These are phyloP conservation scores for Muntiacus reevesi DNA, from an alignment of 2,113 vertebrate genomes.

Conservation along the genomic window DNA sequence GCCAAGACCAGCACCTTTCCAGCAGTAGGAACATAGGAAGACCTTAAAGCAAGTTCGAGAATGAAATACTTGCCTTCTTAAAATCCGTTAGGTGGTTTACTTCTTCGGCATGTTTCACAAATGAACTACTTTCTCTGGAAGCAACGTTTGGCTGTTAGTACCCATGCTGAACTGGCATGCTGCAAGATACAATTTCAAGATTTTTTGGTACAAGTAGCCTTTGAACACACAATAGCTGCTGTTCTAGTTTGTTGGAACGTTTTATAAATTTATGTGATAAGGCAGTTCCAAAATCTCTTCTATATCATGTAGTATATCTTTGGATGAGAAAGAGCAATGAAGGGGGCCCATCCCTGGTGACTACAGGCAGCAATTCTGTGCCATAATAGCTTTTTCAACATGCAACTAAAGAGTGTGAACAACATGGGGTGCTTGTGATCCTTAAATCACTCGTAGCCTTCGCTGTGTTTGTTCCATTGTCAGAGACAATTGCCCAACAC, in stretches of 20 bases:
- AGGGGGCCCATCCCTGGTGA: not conserved
- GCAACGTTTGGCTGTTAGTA: not conserved
- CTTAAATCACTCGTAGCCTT: not conserved
- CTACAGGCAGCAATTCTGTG: not conserved
- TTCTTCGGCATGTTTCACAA: not conserved
- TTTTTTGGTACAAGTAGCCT: not conserved
- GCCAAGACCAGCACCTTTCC: not conserved
- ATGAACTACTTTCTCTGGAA: not conserved
- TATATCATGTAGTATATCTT: constrained; percentile 23
- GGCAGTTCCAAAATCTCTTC: not conserved
- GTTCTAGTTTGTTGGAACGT: constrained; percentile 13
- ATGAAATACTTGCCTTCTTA: not conserved
- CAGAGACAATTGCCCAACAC: not conserved
- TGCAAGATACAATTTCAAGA: not conserved
- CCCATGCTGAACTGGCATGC: not conserved
- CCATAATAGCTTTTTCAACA: not conserved
- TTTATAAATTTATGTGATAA: not conserved
- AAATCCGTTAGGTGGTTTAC: not conserved
- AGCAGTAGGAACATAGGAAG: not conserved
- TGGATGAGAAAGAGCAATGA: not conserved
- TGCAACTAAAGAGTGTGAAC: not conserved
- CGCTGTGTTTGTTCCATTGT: not conserved
- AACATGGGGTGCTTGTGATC: not conserved
- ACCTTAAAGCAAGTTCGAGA: not conserved
- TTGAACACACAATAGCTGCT: not conserved